phyloP scores from a whole-genome alignment of 2,113 vertebrate genomes.

The Pangasianodon hypophthalmus region DNA sequence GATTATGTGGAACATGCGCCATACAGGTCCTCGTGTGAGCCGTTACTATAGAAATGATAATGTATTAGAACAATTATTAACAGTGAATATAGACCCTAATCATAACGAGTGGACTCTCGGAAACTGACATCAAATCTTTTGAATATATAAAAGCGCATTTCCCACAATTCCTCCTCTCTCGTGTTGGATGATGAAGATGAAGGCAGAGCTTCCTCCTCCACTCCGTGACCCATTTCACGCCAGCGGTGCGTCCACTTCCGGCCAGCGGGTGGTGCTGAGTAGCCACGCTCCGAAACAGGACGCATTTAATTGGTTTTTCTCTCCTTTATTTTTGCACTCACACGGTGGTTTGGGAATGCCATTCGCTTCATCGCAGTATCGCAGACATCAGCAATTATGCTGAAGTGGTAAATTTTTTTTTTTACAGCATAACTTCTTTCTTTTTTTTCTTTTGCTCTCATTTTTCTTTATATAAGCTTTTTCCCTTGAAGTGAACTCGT shows the following conservation, averaged over 20 bases:
- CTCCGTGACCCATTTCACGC: constrained; percentile 46
- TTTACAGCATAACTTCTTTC: constrained; percentile 35
- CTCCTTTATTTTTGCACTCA: constrained; percentile 65
- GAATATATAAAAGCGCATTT: background rate
- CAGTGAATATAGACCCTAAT: too few relatives aligned
- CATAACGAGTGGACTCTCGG: too few relatives aligned
- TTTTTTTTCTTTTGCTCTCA: constrained; percentile 38
- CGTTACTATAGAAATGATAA: background rate
- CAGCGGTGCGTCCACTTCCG: background rate
- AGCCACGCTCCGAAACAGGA: constrained; percentile 26
- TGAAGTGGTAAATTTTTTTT: constrained; percentile 64
- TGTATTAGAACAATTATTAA: too few relatives aligned
- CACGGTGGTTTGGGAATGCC: constrained; percentile 62
- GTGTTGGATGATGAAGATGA: background rate
- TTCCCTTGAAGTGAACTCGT: constrained; percentile 67
- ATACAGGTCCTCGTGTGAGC: background rate
- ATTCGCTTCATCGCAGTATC: constrained; percentile 64
- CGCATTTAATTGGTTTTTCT: constrained; percentile 69
- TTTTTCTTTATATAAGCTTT: constrained; percentile 59
- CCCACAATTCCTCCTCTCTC: background rate
- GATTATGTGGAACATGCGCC: background rate
- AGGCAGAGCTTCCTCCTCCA: background rate
- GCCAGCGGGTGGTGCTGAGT: constrained; percentile 54
- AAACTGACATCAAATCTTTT: background rate
- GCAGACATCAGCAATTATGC: constrained; percentile 73